Conservation (phyloP, 2,888 invertebrate genomes). For the Tetranychus piercei region DNA sequence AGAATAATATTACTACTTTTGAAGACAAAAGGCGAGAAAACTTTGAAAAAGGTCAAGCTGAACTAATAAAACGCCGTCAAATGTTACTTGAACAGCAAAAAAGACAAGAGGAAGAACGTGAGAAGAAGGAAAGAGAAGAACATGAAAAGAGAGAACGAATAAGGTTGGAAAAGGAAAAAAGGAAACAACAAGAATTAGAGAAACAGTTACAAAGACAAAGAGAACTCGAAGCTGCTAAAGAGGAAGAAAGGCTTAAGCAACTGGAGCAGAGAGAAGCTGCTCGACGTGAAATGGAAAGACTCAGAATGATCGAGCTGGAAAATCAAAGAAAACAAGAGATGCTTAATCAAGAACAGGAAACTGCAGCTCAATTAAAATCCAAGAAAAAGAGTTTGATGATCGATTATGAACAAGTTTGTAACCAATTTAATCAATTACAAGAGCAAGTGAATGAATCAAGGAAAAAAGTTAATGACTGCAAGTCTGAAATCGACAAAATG, state of each 20-base stretch:
- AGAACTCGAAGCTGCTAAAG: constrained; percentile 44
- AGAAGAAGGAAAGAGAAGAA: constrained; percentile 78
- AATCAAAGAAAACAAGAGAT: constrained; percentile 71
- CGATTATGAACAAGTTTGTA: constrained; percentile 47
- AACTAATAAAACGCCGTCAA: constrained; percentile 71
- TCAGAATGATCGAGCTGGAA: constrained; percentile 88
- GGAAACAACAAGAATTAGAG: constrained; percentile 69
- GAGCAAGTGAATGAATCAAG: constrained; percentile 62
- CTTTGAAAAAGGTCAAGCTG: constrained; percentile 92
- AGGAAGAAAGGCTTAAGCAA: constrained; percentile 57
- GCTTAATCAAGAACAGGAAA: constrained; percentile 61
- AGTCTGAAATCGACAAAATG: constrained; percentile 92
- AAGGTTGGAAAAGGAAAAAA: constrained; percentile 45
- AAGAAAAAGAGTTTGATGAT: constrained; percentile 63
- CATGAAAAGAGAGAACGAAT: constrained; percentile 32
- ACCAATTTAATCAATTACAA: constrained; percentile 56
- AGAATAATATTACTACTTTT: constrained; percentile 42
- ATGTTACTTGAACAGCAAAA: constrained; percentile 65
- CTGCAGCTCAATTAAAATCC: constrained; percentile 63
- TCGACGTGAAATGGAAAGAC: constrained; percentile 69
- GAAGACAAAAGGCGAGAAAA: constrained; percentile 94
- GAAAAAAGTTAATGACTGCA: constrained; percentile 70
- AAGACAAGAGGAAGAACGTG: constrained; percentile 78
- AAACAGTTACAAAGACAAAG: constrained; percentile 57
- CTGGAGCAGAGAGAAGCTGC: constrained; percentile 48